Percentiles rank a stretch among this genome's conserved stretches.
These are phyloP conservation scores for Cerastis leucographa DNA, from an alignment of 2,888 invertebrate species.

Conservation along the genomic window DNA sequence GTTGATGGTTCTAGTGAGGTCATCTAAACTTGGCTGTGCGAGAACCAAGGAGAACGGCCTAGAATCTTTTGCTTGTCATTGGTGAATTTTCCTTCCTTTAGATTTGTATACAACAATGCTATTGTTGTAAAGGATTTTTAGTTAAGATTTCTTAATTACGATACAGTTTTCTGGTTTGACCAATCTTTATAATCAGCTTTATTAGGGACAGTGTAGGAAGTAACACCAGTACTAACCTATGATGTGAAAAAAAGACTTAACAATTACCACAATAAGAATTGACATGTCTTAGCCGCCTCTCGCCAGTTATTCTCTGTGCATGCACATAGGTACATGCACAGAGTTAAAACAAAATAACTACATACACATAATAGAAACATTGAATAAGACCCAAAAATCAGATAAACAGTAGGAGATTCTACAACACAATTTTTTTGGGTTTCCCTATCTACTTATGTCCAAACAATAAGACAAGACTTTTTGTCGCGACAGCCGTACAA, in stretches of 20 bases:
- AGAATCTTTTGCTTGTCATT: constrained; percentile 74
- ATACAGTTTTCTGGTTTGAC: background rate
- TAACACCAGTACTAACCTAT: background rate
- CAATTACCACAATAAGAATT: background rate
- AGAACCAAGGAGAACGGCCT: constrained; percentile 81
- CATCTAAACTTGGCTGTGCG: constrained; percentile 68
- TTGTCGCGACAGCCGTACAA: constrained; percentile 22
- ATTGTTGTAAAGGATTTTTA: constrained; percentile 8
- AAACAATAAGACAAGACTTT: constrained; percentile 36
- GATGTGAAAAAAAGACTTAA: background rate
- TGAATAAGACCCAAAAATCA: background rate
- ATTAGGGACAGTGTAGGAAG: background rate
- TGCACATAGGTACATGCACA: no score
- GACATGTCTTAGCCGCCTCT: no score
- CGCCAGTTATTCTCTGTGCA: no score
- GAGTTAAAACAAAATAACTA: background rate
- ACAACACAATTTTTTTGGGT: background rate
- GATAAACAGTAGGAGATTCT: background rate
- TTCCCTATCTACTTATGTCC: background rate
- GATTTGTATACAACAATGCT: constrained; percentile 56
- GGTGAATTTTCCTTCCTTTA: constrained; percentile 78
- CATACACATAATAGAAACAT: background rate
- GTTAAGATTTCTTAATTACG: background rate
- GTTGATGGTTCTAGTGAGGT: constrained; percentile 50
- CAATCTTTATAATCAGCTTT: background rate